Evolutionary conservation across 2,113 vertebrate species (phyloP), one percentile per base, ranked within the genome.

Genomic region (Labrus mixtus): DNA sequence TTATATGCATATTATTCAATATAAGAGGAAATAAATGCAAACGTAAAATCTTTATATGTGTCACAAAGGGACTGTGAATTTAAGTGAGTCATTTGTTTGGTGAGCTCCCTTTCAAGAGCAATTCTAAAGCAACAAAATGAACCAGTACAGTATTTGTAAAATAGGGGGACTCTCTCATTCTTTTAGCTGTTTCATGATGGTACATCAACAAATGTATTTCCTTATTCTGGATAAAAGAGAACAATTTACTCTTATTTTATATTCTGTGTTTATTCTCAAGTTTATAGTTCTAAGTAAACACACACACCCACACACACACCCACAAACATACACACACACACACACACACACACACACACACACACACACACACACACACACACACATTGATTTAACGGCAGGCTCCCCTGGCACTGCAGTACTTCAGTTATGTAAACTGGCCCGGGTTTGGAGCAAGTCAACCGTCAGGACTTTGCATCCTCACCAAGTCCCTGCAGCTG

Each of bases 341-440:
- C 74, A 69, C 68, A 64, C 53, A 45, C 43, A 45, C 43, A 45
- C 68, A 61, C 69, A 72, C 57, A 72, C 57, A 72, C 69, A 43
- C 60, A 61, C 29, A 58, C 53, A 57, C 58, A 74, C 39, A 78
- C 77, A 80, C 64, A 76, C 79, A 20, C 65, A 64, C 51, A 83
- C 70, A 77, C 77, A 68, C 46, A 36, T 53, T 41, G 81, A 91
- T 89, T 93, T 94, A 94, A 95, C 93, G 89, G 93, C 93, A 79
- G 91, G 68, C 80, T 79, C 79, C 62, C 79, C 23, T 65, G 85
- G 73, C 85, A 86, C 82, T 79, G 85, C 64, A 82, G 73, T 76
- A 77, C 93, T 93, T 93, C 94, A 94, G 94, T 94, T 95, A 94
- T 95, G 93, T 95, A 95, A 95, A 95, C 94, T 81, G 89, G 81